Evolutionary conservation across 2,113 vertebrate genomes (phyloP), one percentile per base, ranked within the genome.

Genomic region (Lynx canadensis): DNA sequence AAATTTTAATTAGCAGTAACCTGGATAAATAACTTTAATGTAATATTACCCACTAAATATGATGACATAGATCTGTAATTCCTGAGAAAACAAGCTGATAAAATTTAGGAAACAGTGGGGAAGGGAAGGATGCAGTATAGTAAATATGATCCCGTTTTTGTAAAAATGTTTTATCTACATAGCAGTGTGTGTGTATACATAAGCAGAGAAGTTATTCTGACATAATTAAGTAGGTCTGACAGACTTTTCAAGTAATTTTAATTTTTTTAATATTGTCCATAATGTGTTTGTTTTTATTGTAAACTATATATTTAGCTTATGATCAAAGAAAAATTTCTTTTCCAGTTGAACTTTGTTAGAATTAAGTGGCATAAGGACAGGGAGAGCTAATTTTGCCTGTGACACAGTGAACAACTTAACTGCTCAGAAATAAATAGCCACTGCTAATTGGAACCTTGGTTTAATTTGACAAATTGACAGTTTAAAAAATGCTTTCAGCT

Each of bases 401-500:
- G 68, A 73, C 38, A 68, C 38, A 89, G 29, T 48, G 65, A 97
- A 16, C n/a, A 69, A 29, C n/a, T 79, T 89, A 82, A 60, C 31
- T 68, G 29, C 81, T 96, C 63, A 93, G 52, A 81, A 89, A 68
- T 65, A 83, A 65, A 48, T 76, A 86, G 52, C 55, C 71, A 89
- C 52, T 82, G 48, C 68, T 96, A 78, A 90, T 85, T 93, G 33
- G 50, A 93, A 14, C 18, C 52, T 90, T 91, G 85, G 38, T 41
- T 92, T 93, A 84, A 93, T 88, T 76, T 68, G 93, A 88, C 11
- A 83, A 52, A n/a, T 36, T 68, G 33, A 80, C 16, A 74, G 15
- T 76, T 93, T 80, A 73, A 91, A 94, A 93, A 69, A 91, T 45
- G 23, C 52, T 91, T 92, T 96, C 65, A 68, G 71, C 36, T 80